A percentile compares a stretch with the other conserved stretches of the same genome.
Evolutionary conservation across 2,113 vertebrate species (phyloP).

Genomic region (Lethenteron reissneri): DNA sequence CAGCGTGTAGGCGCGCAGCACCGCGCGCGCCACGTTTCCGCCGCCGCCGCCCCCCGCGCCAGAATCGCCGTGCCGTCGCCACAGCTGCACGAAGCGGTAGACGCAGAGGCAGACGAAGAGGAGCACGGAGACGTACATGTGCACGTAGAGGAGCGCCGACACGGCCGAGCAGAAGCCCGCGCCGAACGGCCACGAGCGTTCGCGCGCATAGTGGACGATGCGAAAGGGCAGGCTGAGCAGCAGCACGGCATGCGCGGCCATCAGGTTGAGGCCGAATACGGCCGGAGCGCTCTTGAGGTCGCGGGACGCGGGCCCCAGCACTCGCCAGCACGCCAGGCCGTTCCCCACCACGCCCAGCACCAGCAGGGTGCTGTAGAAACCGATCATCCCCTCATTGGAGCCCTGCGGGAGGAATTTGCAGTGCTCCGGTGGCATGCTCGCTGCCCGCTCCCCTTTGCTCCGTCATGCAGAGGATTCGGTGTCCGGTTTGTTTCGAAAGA

Average conservation of each 20-base stretch:
- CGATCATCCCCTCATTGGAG: too few species aligned
- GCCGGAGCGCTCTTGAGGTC: not conserved
- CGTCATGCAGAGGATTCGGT: too few species aligned
- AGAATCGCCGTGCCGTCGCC: not conserved
- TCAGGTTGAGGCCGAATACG: slow-evolving; percentile 4
- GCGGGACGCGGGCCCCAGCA: too few species aligned
- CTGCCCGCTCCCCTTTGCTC: too few species aligned
- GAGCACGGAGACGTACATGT: slow-evolving; percentile 1
- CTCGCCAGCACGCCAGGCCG: too few species aligned
- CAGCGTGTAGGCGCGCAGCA: not conserved
- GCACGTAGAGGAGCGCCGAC: slow-evolving; percentile 1
- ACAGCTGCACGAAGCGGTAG: not conserved
- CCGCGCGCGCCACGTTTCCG: not conserved
- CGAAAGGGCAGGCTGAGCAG: not conserved
- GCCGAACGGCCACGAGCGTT: not conserved
- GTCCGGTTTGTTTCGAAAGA: too few species aligned
- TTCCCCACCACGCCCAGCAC: too few species aligned
- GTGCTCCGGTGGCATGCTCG: too few species aligned
- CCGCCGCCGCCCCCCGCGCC: not conserved
- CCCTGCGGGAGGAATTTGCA: too few species aligned
- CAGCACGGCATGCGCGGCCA: not conserved
- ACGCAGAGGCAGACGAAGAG: slow-evolving; percentile 4
- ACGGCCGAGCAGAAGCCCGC: not conserved
- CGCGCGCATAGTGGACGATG: not conserved
- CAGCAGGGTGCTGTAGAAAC: too few species aligned